phyloP scores from a whole-genome alignment of 2,888 invertebrate genomes.

The Aromia moschata region DNA sequence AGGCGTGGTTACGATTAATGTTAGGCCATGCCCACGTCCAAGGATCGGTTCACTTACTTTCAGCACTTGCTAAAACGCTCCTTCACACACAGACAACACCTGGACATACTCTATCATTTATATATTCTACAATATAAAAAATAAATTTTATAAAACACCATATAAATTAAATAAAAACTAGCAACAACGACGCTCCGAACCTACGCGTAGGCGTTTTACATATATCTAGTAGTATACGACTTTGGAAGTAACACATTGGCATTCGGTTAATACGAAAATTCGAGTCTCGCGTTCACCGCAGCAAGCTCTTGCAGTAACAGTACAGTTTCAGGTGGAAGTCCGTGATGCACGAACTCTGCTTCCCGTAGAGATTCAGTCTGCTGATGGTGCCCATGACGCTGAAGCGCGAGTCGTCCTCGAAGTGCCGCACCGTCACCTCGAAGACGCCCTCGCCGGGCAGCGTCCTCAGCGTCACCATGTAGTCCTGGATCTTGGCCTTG shows the following conservation, averaged over 20 bases:
- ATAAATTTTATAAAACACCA: slow-evolving; percentile 3
- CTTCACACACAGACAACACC: no score
- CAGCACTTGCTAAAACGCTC: no score
- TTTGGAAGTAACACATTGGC: slow-evolving; percentile 9
- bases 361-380: slow-evolving; percentile 82
- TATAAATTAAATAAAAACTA: slow-evolving; percentile 9
- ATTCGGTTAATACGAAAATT: not conserved
- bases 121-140: slow-evolving; percentile 6
- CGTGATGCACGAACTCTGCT: slow-evolving; percentile 80
- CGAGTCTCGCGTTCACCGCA: slow-evolving; percentile 18
- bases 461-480: slow-evolving; percentile 71
- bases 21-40: no score
- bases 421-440: slow-evolving; percentile 77
- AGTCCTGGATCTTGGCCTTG: slow-evolving; percentile 65
- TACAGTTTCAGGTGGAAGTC: slow-evolving; percentile 80
- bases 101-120: not conserved
- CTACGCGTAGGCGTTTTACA: not conserved
- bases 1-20: no score
- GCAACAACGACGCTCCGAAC: not conserved
- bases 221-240: slow-evolving; percentile 4
- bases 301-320: slow-evolving; percentile 71
- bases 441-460: slow-evolving; percentile 77
- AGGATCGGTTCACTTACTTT: no score
- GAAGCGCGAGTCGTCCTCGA: slow-evolving; percentile 56
- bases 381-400: slow-evolving; percentile 77